Percentiles rank a stretch among this genome's conserved stretches.
These are phyloP conservation scores for Jaculus jaculus DNA, from an alignment of 2,113 vertebrate species.

Conservation along the genomic window DNA sequence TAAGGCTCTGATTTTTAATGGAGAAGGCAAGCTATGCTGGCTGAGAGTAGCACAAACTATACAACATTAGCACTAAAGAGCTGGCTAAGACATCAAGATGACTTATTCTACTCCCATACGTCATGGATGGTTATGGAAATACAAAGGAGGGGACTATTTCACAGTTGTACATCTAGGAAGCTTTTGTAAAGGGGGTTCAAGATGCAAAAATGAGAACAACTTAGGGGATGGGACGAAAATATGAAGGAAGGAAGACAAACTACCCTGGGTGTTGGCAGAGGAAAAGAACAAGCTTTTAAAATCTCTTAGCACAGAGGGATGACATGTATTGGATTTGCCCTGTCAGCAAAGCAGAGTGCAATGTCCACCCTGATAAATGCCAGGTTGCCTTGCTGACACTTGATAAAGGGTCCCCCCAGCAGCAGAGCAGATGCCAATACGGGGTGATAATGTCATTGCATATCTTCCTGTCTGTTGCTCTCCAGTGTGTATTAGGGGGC, in stretches of 20 bases:
- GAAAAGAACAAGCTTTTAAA: slow-evolving; percentile 71
- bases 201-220: background rate
- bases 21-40: background rate
- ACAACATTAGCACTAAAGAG: background rate
- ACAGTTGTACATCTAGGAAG: background rate
- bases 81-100: background rate
- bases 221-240: background rate
- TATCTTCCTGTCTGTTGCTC: slow-evolving; percentile 66
- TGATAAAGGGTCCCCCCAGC: slow-evolving; percentile 82
- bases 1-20: background rate
- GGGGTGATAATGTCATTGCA: background rate
- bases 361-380: slow-evolving; percentile 81
- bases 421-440: slow-evolving; percentile 20
- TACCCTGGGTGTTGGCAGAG: background rate
- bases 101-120: background rate
- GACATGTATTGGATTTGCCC: slow-evolving; percentile 73
- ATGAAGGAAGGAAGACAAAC: slow-evolving; percentile 15
- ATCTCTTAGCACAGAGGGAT: slow-evolving; percentile 64
- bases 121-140: background rate
- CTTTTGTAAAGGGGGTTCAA: background rate
- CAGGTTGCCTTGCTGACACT: slow-evolving; percentile 82
- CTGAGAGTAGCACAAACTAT: background rate
- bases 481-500: background rate
- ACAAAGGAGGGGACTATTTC: background rate
- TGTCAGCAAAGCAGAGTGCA: slow-evolving; percentile 74